Evolutionary conservation across 2,888 invertebrate genomes (phyloP).

Genomic region (Maniola hyperantus): DNA sequence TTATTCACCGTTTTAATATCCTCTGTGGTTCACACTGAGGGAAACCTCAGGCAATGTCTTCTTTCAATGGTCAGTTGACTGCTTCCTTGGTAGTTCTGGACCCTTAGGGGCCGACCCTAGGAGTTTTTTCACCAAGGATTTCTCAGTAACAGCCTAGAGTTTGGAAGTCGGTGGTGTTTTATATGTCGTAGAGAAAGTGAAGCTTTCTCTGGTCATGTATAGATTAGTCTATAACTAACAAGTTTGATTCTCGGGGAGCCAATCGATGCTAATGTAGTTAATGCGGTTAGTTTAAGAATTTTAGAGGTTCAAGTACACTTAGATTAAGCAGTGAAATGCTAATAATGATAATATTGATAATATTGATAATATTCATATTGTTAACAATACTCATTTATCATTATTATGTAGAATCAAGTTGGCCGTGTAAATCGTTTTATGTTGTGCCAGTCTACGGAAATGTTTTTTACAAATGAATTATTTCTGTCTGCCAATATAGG

Average conservation of each 20-base stretch:
- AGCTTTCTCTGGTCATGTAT: too few relatives aligned
- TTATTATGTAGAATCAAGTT: conserved; percentile 45
- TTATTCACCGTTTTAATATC: too few relatives aligned
- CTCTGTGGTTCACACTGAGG: too few relatives aligned
- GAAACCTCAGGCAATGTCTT: too few relatives aligned
- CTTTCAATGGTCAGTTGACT: too few relatives aligned
- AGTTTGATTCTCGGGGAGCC: not conserved
- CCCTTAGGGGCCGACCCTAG: too few relatives aligned
- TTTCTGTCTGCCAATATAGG: conserved; percentile 45
- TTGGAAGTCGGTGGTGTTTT: too few relatives aligned
- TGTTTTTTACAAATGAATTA: conserved; percentile 36
- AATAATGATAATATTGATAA: conserved; percentile 59
- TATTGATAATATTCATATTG: conserved; percentile 66
- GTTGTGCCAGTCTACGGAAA: conserved; percentile 33
- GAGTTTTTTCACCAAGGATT: too few relatives aligned
- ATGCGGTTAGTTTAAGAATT: conserved; percentile 39
- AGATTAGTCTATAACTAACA: not conserved
- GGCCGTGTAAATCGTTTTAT: conserved; percentile 32
- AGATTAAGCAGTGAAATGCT: conserved; percentile 47
- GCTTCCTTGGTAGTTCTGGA: too few relatives aligned
- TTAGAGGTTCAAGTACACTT: conserved; percentile 59
- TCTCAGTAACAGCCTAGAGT: too few relatives aligned
- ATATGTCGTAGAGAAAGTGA: too few relatives aligned
- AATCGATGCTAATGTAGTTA: conserved; percentile 45
- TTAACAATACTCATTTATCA: conserved; percentile 77